Evolutionary conservation across 2,797 vertebrate genomes (phyloP).

Genomic region (Sebastes baramenuke): DNA sequence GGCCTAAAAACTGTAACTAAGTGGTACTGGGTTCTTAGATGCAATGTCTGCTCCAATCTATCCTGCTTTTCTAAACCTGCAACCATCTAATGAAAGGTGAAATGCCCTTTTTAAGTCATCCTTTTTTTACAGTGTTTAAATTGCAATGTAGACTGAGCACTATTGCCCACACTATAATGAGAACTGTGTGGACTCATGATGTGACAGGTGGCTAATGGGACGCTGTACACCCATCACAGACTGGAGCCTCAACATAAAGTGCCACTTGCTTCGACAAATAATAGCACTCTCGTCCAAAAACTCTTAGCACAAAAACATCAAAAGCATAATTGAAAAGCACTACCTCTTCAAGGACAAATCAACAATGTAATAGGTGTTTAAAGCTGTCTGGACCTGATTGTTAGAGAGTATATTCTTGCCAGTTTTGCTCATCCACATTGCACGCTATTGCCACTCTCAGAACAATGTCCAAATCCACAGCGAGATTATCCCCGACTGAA

Average conservation of each 20-base stretch:
- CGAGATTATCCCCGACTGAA: constrained; percentile 4
- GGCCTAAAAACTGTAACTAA: constrained; percentile 8
- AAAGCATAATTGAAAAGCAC: constrained; percentile 39
- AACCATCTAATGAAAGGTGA: constrained; percentile 5
- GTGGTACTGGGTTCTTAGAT: neutral
- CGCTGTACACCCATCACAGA: constrained; percentile 28
- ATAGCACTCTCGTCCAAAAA: constrained; percentile 39
- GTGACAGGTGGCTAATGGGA: constrained; percentile 71
- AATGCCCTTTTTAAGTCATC: constrained; percentile 14
- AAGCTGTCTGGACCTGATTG: constrained; percentile 39
- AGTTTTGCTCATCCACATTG: constrained; percentile 18
- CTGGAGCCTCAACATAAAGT: constrained; percentile 44
- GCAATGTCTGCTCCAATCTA: constrained; percentile 1
- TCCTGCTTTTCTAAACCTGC: neutral
- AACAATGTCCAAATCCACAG: constrained; percentile 14
- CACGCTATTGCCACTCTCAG: neutral
- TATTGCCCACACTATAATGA: constrained; percentile 31
- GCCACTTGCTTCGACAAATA: constrained; percentile 39
- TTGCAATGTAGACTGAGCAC: constrained; percentile 11
- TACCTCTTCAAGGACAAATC: constrained; percentile 52
- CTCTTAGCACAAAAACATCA: constrained; percentile 35
- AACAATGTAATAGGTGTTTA: constrained; percentile 36
- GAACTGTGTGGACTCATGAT: constrained; percentile 25
- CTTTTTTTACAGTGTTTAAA: constrained; percentile 3
- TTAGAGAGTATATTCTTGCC: constrained; percentile 1